Base-by-base conservation (phyloP, 1,140 invertebrate genomes). In the Dinoponera quadriceps region DNA sequence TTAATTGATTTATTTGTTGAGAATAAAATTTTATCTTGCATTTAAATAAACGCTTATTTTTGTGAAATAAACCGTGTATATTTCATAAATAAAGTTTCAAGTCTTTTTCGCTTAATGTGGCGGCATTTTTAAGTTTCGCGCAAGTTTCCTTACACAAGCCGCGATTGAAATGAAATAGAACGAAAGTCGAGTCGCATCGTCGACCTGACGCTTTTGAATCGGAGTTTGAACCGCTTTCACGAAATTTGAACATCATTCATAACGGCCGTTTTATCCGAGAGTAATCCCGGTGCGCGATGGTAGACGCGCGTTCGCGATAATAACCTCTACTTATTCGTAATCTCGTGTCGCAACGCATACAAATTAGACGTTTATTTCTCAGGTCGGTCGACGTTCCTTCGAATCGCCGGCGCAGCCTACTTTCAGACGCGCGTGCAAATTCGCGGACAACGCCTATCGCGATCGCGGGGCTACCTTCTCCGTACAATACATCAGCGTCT, bases 371-470 rank as follows among this genome's bases (percentile, higher is more conserved):
- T 57, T 69, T 44, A 44, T 44, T 78, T 69, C 51, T 78, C 68
- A 49, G 33, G 38, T 44, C 38, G 38, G 7, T 9, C 38, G 38
- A 44, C 38, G 38, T 44, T 44, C 38, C 38, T 44, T 80, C 75
- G 51, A 29, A 80, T 80, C 69, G 22, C 18, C 29, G 11, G 49
- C 33, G 18, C 51, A 57, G 22, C 54, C 75, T 80, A 71, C 51
- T 80, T 80, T 69, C 65, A 59, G 51, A 80, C 57, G 22, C 33
- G 51, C 54, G 25, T 33, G 44, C 63, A 27, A 57, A 69, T 69
- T 78, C 63, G 75, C 33, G 63, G 33, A 59, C 65, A 80, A 71
- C 51, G 51, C 51, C 51, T 80, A 80, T 69, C 33, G 65, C n/a
- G 75, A 80, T 78, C 22, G 63, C 44, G 68, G n/a, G n/a, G 9